Percentiles rank a stretch among this genome's conserved stretches.
phyloP scores from a whole-genome alignment of 2,797 vertebrate species.

The Apogon hyalosoma region DNA sequence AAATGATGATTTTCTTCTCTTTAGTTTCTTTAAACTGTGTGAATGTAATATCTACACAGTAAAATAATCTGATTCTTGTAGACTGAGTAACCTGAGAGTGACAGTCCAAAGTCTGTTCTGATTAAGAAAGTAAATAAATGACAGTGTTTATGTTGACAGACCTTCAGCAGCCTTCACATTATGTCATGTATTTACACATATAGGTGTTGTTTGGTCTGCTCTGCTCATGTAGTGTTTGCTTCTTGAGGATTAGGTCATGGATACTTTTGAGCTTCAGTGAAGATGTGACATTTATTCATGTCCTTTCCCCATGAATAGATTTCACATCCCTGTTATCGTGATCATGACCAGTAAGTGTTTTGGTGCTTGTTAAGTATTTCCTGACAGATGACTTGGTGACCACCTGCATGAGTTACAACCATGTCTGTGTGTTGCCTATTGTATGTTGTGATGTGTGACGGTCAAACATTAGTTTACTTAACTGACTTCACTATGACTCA shows the following conservation, averaged over 20 bases:
- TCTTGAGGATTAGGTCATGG: constrained; percentile 23
- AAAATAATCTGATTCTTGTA: constrained; percentile 3
- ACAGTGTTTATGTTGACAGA: constrained; percentile 17
- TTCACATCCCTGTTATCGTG: constrained; percentile 12
- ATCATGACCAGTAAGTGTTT: constrained; percentile 3
- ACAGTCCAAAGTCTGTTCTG: not conserved
- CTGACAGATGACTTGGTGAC: constrained; percentile 2
- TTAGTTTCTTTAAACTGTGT: no score
- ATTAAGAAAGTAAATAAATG: constrained; percentile 18
- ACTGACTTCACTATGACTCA: constrained; percentile 66
- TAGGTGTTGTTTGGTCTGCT: constrained; percentile 13
- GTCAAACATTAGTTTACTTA: constrained; percentile 10
- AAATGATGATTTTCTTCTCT: no score
- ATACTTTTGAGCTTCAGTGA: constrained; percentile 18
- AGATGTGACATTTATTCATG: constrained; percentile 12
- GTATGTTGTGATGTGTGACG: not conserved
- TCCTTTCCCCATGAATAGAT: constrained; percentile 6
- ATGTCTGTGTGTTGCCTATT: not conserved
- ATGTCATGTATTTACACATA: constrained; percentile 58
- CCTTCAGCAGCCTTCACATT: constrained; percentile 27
- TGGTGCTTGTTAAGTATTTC: constrained; percentile 1
- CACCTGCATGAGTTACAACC: constrained; percentile 2
- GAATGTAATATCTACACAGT: no score
- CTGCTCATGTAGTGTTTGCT: constrained; percentile 44
- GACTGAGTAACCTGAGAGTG: constrained; percentile 14